These are phyloP conservation scores for Limulus polyphemus DNA, from an alignment of 2,888 invertebrate species.

Conservation along the genomic window DNA sequence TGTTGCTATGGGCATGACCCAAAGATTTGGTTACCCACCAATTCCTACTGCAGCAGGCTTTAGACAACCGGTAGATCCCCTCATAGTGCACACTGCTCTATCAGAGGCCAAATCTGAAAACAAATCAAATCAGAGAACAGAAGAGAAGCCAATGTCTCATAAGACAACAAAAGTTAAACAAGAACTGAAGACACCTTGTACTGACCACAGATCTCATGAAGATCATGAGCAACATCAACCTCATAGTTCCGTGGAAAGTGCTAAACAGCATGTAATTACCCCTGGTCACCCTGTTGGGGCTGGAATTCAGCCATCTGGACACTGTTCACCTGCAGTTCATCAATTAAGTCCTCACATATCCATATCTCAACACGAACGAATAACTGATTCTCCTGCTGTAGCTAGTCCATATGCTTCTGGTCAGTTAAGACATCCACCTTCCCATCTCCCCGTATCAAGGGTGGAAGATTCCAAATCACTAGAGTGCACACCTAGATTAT, in stretches of 20 bases:
- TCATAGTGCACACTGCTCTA: constrained; percentile 6
- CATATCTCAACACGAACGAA: constrained; percentile 23
- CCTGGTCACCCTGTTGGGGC: constrained; percentile 18
- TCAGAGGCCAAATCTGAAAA: constrained; percentile 19
- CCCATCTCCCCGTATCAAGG: constrained; percentile 12
- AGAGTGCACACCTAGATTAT: constrained; percentile 1
- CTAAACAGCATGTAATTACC: constrained; percentile 5
- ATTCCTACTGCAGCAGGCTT: constrained; percentile 17
- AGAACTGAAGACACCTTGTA: constrained; percentile 11
- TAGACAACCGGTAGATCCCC: constrained; percentile 17
- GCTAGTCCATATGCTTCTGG: constrained; percentile 31
- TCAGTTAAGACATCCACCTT: constrained; percentile 8
- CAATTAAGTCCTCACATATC: constrained; percentile 24
- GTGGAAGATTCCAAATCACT: constrained; percentile 5
- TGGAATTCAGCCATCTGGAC: constrained; percentile 17
- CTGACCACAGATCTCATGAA: constrained; percentile 9
- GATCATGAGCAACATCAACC: constrained; percentile 9
- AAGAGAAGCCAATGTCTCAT: constrained; percentile 10
- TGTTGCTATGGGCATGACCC: constrained; percentile 20
- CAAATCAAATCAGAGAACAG: constrained; percentile 13
- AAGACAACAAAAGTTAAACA: constrained; percentile 6
- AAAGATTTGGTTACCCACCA: constrained; percentile 17
- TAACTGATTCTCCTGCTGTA: constrained; percentile 34
- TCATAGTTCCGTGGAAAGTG: constrained; percentile 4
- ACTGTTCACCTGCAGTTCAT: constrained; percentile 22